Evolutionary conservation across 2,113 vertebrate genomes (phyloP), one percentile per base, ranked within the genome.

Genomic region (Laticauda laticaudata): DNA sequence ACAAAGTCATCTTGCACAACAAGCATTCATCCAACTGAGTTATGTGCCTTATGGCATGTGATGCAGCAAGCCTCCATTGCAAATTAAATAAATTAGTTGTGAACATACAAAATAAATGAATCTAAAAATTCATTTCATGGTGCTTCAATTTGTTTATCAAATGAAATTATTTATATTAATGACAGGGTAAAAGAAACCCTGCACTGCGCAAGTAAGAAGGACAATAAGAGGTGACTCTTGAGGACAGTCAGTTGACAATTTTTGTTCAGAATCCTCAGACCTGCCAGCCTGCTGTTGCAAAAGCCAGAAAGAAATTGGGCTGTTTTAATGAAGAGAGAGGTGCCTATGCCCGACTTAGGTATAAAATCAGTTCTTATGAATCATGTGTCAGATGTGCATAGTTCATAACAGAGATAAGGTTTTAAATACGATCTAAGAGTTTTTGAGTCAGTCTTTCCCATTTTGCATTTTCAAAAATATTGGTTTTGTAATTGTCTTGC

Each of bases 81-180:
- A 93, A 90, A 87, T 90, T 93, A 87, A 86, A 90, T 90, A 90
- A 87, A 93, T 90, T 93, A 93, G 89, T 90, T 90, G 92, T 43
- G 39, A 90, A 90, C 75, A 93, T 81, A 87, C 89, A 54, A 85
- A 93, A 93, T 93, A 93, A 93, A 93, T 64, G 81, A 93, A 93
- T 93, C 89, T 56, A 64, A 90, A 93, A 90, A 87, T 86, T 93
- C 75, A 90, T 93, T 93, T 93, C 89, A 90, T 93, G 89, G 88
- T 93, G 56, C 55, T 86, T 93, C 92, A 64, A 87, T 93, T 87
- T 93, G n/a, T 93, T 93, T 90, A 90, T 90, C 81, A 87, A 93
- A 90, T 86, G 21, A 93, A 93, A 87, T 87, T 43, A 64, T 53
- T 86, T 34, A 90, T 81, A 53, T 89, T 64, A 86, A 64, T 43